Conservation (phyloP, 1,140 invertebrate genomes). For the Himalopsyche phryganea region DNA sequence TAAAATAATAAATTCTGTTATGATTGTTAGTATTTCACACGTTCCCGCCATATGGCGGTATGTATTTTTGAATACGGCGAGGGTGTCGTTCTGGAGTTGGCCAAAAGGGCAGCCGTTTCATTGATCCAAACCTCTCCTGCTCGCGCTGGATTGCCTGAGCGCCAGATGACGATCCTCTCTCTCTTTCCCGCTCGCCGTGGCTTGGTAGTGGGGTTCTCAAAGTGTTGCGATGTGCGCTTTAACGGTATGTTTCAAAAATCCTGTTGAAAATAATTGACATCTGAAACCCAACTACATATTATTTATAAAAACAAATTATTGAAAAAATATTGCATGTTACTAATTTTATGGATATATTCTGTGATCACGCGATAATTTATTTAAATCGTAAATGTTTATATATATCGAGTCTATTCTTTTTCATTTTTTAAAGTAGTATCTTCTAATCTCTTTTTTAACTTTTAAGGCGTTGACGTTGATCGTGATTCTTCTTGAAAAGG, state of each 20-base stretch:
- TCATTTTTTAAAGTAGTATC: neutral
- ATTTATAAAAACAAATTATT: neutral
- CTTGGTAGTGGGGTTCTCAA: neutral
- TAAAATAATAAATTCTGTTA: neutral
- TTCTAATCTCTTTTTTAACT: neutral
- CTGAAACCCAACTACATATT: neutral
- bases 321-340: neutral
- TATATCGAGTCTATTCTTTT: neutral
- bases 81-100: constrained; percentile 7
- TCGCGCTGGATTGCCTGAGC: no score
- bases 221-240: neutral
- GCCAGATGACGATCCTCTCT: neutral
- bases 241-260: neutral
- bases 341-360: no score
- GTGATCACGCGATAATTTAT: no score
- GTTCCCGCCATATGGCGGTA: neutral
- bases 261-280: neutral
- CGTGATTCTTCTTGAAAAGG: no score
- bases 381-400: neutral
- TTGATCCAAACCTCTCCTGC: constrained; percentile 46
- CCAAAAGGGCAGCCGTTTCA: constrained; percentile 40
- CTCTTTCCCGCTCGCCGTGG: constrained; percentile 10
- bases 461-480: neutral
- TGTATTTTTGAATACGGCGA: constrained; percentile 13
- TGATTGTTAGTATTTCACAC: neutral